Percentiles rank a stretch among this genome's conserved stretches.
Evolutionary conservation across 1,140 invertebrate genomes (phyloP).

Genomic region (Dufourea novaeangliae): DNA sequence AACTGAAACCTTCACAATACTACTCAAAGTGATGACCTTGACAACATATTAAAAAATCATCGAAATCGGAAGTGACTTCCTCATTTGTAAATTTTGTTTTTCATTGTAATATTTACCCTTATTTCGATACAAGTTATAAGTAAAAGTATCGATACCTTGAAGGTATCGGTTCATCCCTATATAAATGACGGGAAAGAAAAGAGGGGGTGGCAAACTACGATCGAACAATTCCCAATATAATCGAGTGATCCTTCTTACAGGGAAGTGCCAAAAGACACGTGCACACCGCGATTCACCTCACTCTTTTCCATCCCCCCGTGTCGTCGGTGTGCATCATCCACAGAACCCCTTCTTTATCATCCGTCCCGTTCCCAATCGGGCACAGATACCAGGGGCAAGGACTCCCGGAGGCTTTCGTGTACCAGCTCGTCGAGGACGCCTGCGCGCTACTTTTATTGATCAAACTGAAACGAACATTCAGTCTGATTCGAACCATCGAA

Average conservation of each 20-base stretch:
- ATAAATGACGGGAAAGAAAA: neutral
- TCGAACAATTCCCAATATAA: neutral
- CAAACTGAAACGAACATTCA: constrained; percentile 64
- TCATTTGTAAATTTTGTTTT: no score
- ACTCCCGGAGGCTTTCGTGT: constrained; percentile 49
- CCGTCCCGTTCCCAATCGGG: constrained; percentile 53
- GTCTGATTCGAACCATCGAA: constrained; percentile 65
- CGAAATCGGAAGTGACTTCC: no score
- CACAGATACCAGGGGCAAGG: constrained; percentile 42
- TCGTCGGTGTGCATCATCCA: neutral
- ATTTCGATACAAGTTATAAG: no score
- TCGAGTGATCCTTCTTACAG: neutral
- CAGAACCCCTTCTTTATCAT: constrained; percentile 27
- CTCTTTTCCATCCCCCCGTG: neutral
- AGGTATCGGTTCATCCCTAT: no score
- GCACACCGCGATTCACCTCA: neutral
- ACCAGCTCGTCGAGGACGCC: constrained; percentile 57
- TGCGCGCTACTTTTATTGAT: constrained; percentile 70
- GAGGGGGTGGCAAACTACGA: no score
- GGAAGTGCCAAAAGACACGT: no score
- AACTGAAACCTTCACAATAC: no score
- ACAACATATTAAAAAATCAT: no score
- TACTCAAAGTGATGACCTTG: no score
- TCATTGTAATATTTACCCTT: no score
- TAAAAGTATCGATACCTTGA: no score